These are phyloP conservation scores for Oeneis ivallda DNA, from an alignment of 2,888 invertebrate species.

Conservation along the genomic window DNA sequence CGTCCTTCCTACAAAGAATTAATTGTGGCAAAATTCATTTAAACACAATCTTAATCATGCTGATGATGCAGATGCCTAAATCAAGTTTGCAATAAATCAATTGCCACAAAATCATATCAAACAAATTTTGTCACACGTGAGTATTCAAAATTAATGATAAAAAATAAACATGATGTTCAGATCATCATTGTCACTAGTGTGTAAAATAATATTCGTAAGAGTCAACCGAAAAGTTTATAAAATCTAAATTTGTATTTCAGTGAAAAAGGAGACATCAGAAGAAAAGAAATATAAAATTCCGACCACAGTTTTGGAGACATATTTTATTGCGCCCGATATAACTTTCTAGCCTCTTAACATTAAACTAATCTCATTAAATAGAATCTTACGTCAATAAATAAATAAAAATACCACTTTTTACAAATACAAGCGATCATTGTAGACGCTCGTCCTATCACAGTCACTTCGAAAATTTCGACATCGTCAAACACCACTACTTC, in stretches of 20 bases:
- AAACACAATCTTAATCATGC: too few relatives aligned
- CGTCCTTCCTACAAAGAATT: too few relatives aligned
- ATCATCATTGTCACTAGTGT: too few relatives aligned
- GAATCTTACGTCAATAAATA: constrained; percentile 75
- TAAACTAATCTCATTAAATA: constrained; percentile 72
- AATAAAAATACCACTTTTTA: constrained; percentile 74
- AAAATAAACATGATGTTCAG: too few relatives aligned
- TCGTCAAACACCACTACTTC: constrained; percentile 24
- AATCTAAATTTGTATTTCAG: background rate
- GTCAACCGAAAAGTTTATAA: background rate
- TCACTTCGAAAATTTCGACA: constrained; percentile 43
- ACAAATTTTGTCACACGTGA: too few relatives aligned
- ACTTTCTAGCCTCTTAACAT: constrained; percentile 69
- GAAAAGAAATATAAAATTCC: constrained; percentile 1
- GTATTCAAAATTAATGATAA: too few relatives aligned
- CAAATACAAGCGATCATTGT: constrained; percentile 57
- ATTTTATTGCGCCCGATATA: constrained; percentile 68
- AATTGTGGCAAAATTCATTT: too few relatives aligned
- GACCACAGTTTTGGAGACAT: constrained; percentile 45
- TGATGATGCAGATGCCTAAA: too few relatives aligned
- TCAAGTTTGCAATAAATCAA: too few relatives aligned
- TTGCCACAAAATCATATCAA: too few relatives aligned
- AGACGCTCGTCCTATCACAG: constrained; percentile 66
- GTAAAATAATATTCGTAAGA: too few relatives aligned
- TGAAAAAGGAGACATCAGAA: background rate